Conservation (phyloP, 2,113 vertebrate genomes). For the Capreolus pygargus region DNA sequence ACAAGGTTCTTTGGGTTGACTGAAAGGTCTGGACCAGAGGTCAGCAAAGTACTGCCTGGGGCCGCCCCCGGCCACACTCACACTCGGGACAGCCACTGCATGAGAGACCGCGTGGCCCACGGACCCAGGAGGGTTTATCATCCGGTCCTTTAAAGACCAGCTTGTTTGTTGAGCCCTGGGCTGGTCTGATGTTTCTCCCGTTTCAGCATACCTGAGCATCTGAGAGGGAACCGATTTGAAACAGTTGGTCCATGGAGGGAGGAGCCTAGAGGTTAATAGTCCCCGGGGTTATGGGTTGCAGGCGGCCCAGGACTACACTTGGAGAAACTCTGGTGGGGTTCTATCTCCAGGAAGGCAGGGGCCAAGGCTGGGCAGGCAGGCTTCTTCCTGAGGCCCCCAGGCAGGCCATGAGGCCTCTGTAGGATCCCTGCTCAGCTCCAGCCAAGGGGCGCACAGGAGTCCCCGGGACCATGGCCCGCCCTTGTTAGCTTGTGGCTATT, state of each 20-base stretch:
- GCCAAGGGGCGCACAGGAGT: fast-evolving
- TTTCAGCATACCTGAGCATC: background rate
- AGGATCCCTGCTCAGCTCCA: background rate
- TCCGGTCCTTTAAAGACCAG: background rate
- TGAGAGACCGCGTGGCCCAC: fast-evolving
- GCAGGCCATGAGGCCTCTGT: background rate
- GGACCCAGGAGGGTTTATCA: background rate
- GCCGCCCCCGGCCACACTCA: background rate
- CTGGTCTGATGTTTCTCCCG: background rate
- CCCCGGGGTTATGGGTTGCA: background rate
- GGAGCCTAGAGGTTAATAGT: background rate
- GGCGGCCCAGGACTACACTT: background rate
- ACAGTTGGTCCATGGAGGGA: too few species aligned
- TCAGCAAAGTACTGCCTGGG: fast-evolving
- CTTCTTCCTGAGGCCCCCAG: background rate
- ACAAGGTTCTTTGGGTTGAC: background rate
- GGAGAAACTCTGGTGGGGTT: background rate
- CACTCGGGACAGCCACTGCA: background rate
- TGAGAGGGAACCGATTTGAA: background rate
- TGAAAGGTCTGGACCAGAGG: background rate
- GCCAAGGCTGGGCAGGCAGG: too few species aligned
- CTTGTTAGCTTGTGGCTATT: background rate
- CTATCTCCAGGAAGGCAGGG: background rate
- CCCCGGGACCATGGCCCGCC: too few species aligned
- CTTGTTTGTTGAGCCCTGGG: background rate